A percentile compares a stretch with the other conserved stretches of the same genome.
phyloP scores from a whole-genome alignment of 2,113 vertebrate species.

The Geococcyx californianus region DNA sequence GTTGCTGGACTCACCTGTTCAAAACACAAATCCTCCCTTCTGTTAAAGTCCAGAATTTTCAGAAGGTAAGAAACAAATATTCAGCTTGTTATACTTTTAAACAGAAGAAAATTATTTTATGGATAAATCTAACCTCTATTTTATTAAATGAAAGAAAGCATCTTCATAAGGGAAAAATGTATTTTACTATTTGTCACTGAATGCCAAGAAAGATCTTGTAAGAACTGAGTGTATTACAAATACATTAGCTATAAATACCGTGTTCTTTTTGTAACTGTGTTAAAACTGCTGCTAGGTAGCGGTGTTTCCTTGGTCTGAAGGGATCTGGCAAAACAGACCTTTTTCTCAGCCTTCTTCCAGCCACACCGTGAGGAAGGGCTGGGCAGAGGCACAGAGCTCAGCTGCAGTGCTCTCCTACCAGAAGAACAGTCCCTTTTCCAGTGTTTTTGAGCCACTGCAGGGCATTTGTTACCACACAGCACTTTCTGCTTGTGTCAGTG shows the following conservation, averaged over 20 bases:
- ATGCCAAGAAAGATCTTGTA: not conserved
- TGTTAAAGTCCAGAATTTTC: not conserved
- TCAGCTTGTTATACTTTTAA: not conserved
- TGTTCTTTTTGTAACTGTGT: not conserved
- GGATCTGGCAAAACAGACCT: not conserved
- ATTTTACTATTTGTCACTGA: not conserved
- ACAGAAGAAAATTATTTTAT: not conserved
- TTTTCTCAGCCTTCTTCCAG: not conserved
- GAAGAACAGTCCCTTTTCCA: not conserved
- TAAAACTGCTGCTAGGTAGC: not conserved
- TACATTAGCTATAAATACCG: not conserved
- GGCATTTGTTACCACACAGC: not conserved
- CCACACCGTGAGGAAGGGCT: not conserved
- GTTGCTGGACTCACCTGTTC: not conserved
- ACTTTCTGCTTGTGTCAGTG: not conserved
- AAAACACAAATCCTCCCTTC: not conserved
- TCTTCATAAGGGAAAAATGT: not conserved
- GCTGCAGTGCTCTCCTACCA: accelerated
- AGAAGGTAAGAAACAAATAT: not conserved
- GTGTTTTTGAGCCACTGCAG: not conserved
- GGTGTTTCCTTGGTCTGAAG: not conserved
- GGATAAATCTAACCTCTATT: not conserved
- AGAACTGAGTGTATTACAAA: not conserved
- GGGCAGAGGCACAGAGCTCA: not conserved
- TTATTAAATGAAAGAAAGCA: not conserved